Conservation (phyloP, 1,140 invertebrate genomes). For the Cotesia typhae region DNA sequence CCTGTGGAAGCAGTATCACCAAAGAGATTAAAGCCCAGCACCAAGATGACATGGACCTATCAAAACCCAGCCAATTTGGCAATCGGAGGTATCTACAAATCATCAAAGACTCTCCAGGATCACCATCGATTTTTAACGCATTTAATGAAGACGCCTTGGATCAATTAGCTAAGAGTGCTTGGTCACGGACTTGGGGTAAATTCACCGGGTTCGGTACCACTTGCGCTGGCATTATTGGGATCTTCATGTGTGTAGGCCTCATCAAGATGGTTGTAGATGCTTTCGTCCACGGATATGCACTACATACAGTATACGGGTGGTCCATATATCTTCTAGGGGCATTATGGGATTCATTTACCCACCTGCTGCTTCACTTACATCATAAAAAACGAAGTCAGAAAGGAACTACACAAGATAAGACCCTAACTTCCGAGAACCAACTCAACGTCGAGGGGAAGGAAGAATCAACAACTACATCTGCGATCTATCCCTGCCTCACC, state of each 20-base stretch:
- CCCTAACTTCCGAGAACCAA: too few relatives aligned
- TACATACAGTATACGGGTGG: constrained; percentile 37
- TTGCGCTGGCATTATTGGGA: constrained; percentile 35
- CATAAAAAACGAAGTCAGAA: neutral
- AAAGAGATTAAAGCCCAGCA: too few relatives aligned
- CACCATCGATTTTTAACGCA: neutral
- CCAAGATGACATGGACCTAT: too few relatives aligned
- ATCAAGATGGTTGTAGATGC: constrained; percentile 33
- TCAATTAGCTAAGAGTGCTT: constrained; percentile 13
- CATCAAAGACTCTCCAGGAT: neutral
- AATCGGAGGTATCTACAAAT: too few relatives aligned
- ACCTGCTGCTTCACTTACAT: constrained; percentile 15
- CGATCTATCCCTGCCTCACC: too few relatives aligned
- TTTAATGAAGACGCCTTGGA: neutral
- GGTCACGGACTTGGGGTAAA: constrained; percentile 33
- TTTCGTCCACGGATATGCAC: constrained; percentile 24
- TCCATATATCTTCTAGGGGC: constrained; percentile 32
- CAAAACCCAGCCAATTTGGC: too few relatives aligned
- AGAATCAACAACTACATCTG: too few relatives aligned
- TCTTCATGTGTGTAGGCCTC: constrained; percentile 12
- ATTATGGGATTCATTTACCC: constrained; percentile 31
- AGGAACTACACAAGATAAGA: too few relatives aligned
- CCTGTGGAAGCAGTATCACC: too few relatives aligned
- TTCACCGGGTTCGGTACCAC: constrained; percentile 31
- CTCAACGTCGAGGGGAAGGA: too few relatives aligned